Percentiles rank a stretch among this genome's conserved stretches.
These are phyloP conservation scores for Cordilura impudica DNA, from an alignment of 2,888 invertebrate genomes.

Conservation along the genomic window DNA sequence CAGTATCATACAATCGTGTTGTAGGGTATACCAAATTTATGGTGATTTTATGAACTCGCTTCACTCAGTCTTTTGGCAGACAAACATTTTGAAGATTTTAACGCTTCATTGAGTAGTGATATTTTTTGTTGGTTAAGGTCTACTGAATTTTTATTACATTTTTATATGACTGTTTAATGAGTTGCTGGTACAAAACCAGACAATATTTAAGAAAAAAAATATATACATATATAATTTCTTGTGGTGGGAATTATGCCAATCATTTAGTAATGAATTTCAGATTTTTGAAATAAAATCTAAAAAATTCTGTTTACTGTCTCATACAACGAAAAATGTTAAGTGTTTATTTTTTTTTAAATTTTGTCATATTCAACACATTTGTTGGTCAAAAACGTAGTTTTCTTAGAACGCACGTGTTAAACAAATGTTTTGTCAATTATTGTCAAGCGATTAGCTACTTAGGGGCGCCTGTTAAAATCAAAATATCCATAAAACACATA, in stretches of 20 bases:
- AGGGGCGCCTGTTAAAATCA: constrained; percentile 32
- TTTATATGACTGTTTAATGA: constrained; percentile 45
- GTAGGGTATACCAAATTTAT: neutral
- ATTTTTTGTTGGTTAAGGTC: constrained; percentile 57
- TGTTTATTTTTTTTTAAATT: neutral
- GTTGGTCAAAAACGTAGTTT: neutral
- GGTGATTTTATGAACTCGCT: constrained; percentile 25
- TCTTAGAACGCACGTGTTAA: constrained; percentile 47
- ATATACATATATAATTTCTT: neutral
- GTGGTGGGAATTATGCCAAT: constrained; percentile 44
- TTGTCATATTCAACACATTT: neutral
- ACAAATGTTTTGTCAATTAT: constrained; percentile 29
- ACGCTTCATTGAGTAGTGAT: constrained; percentile 59
- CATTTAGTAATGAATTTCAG: neutral
- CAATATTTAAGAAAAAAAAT: neutral
- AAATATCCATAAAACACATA: constrained; percentile 18
- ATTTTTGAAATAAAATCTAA: neutral
- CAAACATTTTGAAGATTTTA: constrained; percentile 31
- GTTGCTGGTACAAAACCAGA: neutral
- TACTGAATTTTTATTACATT: constrained; percentile 56
- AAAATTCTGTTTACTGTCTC: neutral
- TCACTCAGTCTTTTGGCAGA: constrained; percentile 6
- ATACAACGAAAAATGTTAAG: neutral
- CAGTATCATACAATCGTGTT: too few relatives aligned
- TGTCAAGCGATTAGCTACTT: constrained; percentile 14